phyloP scores from a whole-genome alignment of 2,113 vertebrate genomes.

The Rhynchomys soricoides region DNA sequence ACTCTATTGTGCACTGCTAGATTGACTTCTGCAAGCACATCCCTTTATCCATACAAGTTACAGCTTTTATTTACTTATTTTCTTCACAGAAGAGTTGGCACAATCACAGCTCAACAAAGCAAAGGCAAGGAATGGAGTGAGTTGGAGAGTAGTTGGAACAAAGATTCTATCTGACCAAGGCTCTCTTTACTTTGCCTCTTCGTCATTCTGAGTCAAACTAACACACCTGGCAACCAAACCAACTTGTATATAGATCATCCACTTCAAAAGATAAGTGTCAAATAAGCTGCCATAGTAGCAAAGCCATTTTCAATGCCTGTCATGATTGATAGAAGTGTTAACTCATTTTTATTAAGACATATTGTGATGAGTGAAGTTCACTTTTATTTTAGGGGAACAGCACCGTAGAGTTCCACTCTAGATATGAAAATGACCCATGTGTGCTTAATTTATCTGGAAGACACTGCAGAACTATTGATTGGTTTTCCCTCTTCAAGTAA shows the following conservation, averaged over 20 bases:
- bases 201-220: constrained; percentile 32
- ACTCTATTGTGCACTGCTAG: background rate
- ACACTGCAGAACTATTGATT: background rate
- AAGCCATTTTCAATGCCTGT: background rate
- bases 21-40: background rate
- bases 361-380: background rate
- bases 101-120: background rate
- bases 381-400: background rate
- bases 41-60: constrained; percentile 9
- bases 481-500: constrained; percentile 46
- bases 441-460: constrained; percentile 51
- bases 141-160: background rate
- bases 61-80: constrained; percentile 17
- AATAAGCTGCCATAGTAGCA: background rate
- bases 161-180: background rate
- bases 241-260: background rate
- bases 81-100: constrained; percentile 13
- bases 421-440: background rate
- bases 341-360: background rate
- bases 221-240: background rate
- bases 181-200: background rate
- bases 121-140: background rate
- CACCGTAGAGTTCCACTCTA: constrained; percentile 22
- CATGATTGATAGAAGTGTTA: background rate
- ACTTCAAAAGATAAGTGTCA: background rate